Conservation (phyloP, 2,797 vertebrate genomes). For the Numenius phaeopus region DNA sequence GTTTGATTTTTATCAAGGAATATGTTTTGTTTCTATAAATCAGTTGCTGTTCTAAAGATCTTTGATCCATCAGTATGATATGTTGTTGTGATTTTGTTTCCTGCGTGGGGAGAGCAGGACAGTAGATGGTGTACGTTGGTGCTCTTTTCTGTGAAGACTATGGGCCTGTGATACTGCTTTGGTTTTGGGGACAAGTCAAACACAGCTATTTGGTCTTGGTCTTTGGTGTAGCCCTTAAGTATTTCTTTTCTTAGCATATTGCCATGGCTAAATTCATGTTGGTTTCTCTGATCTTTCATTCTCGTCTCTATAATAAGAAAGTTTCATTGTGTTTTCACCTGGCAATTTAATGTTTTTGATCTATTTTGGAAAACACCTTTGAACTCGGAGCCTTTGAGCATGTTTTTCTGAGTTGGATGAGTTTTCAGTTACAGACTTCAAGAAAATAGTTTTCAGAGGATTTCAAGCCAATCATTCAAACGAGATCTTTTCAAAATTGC, state of each 20-base stretch:
- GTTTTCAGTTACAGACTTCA: neutral
- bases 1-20: neutral
- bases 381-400: neutral
- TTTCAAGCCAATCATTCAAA: neutral
- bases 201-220: neutral
- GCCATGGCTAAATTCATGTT: neutral
- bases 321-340: neutral
- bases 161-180: neutral
- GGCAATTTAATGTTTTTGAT: neutral
- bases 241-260: neutral
- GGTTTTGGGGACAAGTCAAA: neutral
- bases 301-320: neutral
- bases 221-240: neutral
- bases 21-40: neutral
- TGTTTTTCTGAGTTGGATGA: neutral
- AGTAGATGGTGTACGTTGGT: neutral
- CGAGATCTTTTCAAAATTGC: neutral
- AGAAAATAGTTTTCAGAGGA: neutral
- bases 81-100: neutral
- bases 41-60: neutral
- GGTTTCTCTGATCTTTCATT: neutral
- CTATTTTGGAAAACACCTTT: neutral
- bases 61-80: neutral
- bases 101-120: neutral
- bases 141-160: neutral